Conservation (phyloP, 2,113 vertebrate genomes). For the Garra rufa region DNA sequence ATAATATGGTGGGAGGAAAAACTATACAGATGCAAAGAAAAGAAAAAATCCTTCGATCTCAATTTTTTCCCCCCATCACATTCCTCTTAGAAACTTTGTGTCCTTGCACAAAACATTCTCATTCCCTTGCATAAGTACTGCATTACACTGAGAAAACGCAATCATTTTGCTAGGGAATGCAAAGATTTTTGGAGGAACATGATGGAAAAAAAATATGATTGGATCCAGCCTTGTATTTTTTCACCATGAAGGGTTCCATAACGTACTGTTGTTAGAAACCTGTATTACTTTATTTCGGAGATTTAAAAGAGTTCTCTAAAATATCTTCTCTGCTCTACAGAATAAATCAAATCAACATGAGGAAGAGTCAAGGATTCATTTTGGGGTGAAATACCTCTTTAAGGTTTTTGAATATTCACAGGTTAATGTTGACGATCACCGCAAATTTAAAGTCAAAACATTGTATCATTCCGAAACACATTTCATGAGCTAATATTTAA, state of each 20-base stretch:
- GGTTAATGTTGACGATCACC: not conserved
- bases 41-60: too few relatives aligned
- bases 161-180: too few relatives aligned
- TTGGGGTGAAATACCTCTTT: not conserved
- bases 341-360: not conserved
- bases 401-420: not conserved
- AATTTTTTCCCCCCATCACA: too few relatives aligned
- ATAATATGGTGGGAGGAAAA: too few relatives aligned
- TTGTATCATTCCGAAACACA: not conserved
- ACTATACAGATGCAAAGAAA: too few relatives aligned
- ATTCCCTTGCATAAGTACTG: too few relatives aligned
- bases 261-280: not conserved
- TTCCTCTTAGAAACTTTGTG: too few relatives aligned
- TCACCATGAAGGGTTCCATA: not conserved
- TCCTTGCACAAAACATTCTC: too few relatives aligned
- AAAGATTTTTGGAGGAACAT: not conserved
- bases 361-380: not conserved
- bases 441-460: not conserved
- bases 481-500: constrained; percentile 32
- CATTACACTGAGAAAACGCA: too few relatives aligned
- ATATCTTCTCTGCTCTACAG: not conserved
- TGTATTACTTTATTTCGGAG: not conserved
- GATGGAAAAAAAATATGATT: not conserved
- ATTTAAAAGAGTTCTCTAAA: not conserved
- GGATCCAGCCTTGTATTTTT: not conserved